Percentiles rank a stretch among this genome's conserved stretches.
These are phyloP conservation scores for Antedon bifida DNA, from an alignment of 35 echinoderm and acorn worm genomes.

Conservation along the genomic window DNA sequence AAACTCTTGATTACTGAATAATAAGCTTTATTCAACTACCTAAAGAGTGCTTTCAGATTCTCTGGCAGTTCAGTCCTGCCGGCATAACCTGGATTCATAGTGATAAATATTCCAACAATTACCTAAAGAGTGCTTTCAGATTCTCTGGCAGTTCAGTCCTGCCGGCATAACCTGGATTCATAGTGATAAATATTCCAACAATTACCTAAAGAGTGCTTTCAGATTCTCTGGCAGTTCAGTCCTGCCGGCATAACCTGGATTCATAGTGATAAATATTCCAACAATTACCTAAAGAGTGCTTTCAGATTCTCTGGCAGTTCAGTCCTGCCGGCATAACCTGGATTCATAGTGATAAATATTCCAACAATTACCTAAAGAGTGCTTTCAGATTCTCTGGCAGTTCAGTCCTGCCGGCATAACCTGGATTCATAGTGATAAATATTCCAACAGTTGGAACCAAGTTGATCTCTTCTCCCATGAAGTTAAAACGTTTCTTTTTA, in stretches of 20 bases:
- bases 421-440: conserved; percentile 99
- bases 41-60: conserved; percentile 96
- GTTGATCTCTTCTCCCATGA: conserved; percentile 73
- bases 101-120: conserved; percentile 98
- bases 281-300: conserved; percentile 95
- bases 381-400: conserved; percentile 98
- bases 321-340: conserved; percentile 89
- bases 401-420: conserved; percentile 92
- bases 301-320: conserved; percentile 98
- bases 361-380: conserved; percentile 94
- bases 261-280: conserved; percentile 99
- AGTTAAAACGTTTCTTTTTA: conserved; percentile 86
- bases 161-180: conserved; percentile 97
- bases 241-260: conserved; percentile 90
- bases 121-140: conserved; percentile 97
- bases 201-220: conserved; percentile 94
- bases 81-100: conserved; percentile 98
- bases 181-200: conserved; percentile 99
- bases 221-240: conserved; percentile 98
- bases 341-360: conserved; percentile 99
- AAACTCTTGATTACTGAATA: no score
- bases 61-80: conserved; percentile 94
- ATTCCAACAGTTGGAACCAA: conserved; percentile 76
- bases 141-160: conserved; percentile 96
- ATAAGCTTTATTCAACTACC: no score